Base-by-base conservation (phyloP, 2,113 vertebrate species). In the Tachuris rubrigastra region DNA sequence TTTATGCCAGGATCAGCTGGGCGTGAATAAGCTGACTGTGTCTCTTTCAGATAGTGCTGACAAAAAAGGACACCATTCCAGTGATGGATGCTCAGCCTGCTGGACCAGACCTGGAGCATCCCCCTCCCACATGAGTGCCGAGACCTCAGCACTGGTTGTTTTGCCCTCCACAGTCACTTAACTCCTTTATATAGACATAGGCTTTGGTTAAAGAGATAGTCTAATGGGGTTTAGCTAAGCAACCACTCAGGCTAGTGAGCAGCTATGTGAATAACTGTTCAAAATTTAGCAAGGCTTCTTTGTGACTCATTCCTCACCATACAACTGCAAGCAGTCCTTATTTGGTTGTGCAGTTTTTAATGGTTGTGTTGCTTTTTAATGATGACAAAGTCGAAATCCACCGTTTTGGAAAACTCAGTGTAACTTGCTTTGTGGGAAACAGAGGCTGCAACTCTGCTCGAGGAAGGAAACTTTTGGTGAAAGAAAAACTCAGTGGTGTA, bases 221-320 rank as follows among this genome's bases (percentile, higher is more conserved):
- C 65, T 67, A 19, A 3, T 73, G 49, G 9, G 11, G 8, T 60
- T 90, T 78, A 37, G n/a, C 89, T 89, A 89, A 92, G 87, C 74
- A 89, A 82, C 66, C 13, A 12, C 23, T 39, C n/a, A 35, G 28
- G 14, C 53, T 82, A 22, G 62, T 0, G 9, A 89, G 73, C 19
- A 79, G 76, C 53, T 83, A 41, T 0, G 0, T 37, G 31, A 83
- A 72, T 30, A 86, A 59, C 12, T 59, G 69, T 47, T 71, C 87
- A 50, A 25, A 85, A 91, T 69, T 75, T 47, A 87, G 84, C 1
- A 3, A 89, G 22, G 10, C 52, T 95, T 55, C 44, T 47, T 35
- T 42, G 49, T 90, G 88, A 94, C 83, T 97, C 90, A 96, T 39
- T 53, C 28, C 31, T 90, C n/a, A 46, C 18, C 49, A 50, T 31